Conservation (phyloP, 53 echinoderm and acorn worm genomes). For the Actinopyga echinites region DNA sequence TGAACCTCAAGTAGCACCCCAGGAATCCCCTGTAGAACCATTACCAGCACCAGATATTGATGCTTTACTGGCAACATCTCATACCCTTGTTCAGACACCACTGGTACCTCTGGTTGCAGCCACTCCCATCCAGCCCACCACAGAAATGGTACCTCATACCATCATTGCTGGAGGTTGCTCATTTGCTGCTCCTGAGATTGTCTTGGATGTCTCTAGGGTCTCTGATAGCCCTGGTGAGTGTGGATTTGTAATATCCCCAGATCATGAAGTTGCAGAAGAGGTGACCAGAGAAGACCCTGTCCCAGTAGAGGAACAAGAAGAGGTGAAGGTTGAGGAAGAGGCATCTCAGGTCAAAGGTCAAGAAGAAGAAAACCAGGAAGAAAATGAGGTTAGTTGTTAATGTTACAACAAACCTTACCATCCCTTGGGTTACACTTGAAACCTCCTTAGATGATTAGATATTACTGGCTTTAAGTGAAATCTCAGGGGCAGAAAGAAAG, state of each 20-base stretch:
- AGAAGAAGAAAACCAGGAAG: too few relatives aligned
- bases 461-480: too few relatives aligned
- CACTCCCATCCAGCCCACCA: slow-evolving; percentile 9
- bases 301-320: neutral
- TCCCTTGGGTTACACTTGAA: too few relatives aligned
- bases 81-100: slow-evolving; percentile 72
- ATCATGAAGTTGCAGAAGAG: slow-evolving; percentile 3
- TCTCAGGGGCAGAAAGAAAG: too few relatives aligned
- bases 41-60: slow-evolving; percentile 70
- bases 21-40: slow-evolving; percentile 57
- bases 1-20: slow-evolving; percentile 52
- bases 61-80: slow-evolving; percentile 63
- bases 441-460: too few relatives aligned
- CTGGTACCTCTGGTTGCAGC: slow-evolving; percentile 71
- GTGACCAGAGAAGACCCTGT: neutral
- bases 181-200: slow-evolving; percentile 47
- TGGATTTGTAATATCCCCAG: slow-evolving; percentile 19
- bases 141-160: slow-evolving; percentile 19
- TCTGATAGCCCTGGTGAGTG: slow-evolving; percentile 16
- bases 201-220: slow-evolving; percentile 24
- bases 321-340: neutral
- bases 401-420: too few relatives aligned
- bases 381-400: too few relatives aligned
- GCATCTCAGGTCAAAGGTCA: neutral
- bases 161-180: slow-evolving; percentile 8